Conservation (phyloP, 2,797 vertebrate species). For the Tangara arthus region DNA sequence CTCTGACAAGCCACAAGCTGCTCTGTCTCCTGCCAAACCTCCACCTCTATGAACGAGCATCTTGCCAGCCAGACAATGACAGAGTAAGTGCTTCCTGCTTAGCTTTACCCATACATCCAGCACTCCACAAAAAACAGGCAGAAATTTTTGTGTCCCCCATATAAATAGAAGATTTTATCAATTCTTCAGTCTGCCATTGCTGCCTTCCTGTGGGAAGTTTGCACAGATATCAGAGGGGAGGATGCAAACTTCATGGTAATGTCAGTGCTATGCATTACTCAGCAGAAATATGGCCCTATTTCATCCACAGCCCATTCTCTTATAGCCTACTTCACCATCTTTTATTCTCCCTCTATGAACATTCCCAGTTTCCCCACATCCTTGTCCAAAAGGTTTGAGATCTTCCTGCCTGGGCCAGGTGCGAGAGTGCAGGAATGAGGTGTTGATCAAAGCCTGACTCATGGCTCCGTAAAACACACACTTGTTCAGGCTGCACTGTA, state of each 20-base stretch:
- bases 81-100: not conserved
- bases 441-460: not conserved
- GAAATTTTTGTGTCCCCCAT: not conserved
- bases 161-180: not conserved
- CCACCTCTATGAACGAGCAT: not conserved
- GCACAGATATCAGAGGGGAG: not conserved
- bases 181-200: not conserved
- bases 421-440: not conserved
- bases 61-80: not conserved
- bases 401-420: not conserved
- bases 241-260: fast-evolving
- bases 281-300: not conserved
- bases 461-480: not conserved
- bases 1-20: not conserved
- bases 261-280: not conserved
- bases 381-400: not conserved
- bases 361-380: not conserved
- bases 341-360: not conserved
- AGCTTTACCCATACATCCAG: not conserved
- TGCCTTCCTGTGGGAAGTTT: not conserved
- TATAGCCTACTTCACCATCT: not conserved
- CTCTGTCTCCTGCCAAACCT: not conserved
- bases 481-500: not conserved
- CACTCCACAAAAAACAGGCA: not conserved
- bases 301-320: not conserved